phyloP scores from a whole-genome alignment of 2,888 invertebrate genomes.

The Ectemnius cavifrons region DNA sequence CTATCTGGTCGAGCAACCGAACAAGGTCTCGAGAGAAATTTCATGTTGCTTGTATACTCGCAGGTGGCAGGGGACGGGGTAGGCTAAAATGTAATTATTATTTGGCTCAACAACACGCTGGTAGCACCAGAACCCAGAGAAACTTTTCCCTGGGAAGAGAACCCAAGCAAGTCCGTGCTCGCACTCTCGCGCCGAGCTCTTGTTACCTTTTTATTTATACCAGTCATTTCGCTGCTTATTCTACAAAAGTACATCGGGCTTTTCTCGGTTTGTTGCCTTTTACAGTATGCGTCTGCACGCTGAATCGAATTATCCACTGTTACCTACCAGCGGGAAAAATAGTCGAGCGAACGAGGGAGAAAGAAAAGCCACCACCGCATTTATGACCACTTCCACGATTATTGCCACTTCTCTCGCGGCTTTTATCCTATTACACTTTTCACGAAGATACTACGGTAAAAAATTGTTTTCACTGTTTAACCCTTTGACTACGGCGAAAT shows the following conservation, averaged over 20 bases:
- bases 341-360: slow-evolving; percentile 19
- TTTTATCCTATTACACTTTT: slow-evolving; percentile 40
- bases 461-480: not conserved
- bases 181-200: slow-evolving; percentile 19
- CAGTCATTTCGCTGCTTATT: slow-evolving; percentile 30
- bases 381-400: slow-evolving; percentile 47
- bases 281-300: slow-evolving; percentile 27
- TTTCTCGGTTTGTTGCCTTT: slow-evolving; percentile 43
- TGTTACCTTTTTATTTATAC: slow-evolving; percentile 58
- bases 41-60: slow-evolving; percentile 38
- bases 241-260: slow-evolving; percentile 27
- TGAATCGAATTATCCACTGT: slow-evolving; percentile 53
- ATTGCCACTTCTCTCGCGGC: slow-evolving; percentile 35
- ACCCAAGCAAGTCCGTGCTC: slow-evolving; percentile 35
- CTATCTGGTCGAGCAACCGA: not conserved
- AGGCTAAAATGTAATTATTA: slow-evolving; percentile 50
- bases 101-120: slow-evolving; percentile 27
- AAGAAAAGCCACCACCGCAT: slow-evolving; percentile 14
- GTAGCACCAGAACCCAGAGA: not conserved
- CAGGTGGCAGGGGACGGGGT: slow-evolving; percentile 5
- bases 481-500: not conserved
- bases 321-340: slow-evolving; percentile 36
- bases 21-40: slow-evolving; percentile 42
- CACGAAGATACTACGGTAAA: slow-evolving; percentile 23
- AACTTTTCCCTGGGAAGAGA: slow-evolving; percentile 30